Base-by-base conservation (phyloP, 2,888 invertebrate species). In the Cancer borealis region DNA sequence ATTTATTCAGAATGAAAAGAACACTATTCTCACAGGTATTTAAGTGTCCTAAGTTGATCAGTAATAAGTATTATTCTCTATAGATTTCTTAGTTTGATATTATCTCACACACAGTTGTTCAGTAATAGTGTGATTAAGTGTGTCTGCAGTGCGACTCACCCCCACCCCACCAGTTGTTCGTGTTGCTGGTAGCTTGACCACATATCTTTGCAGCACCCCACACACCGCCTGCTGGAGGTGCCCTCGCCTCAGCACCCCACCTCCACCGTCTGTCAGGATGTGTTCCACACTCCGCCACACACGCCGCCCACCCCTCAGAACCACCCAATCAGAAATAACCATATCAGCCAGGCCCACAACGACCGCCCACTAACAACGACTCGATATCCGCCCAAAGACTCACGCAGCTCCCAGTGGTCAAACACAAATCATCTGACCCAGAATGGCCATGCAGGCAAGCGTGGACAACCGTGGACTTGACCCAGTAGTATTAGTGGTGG, bases 231-330 rank as follows among this genome's bases (percentile, higher is more conserved):
- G 79, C 88, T 95, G 91, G 95, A 95, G 92, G 95, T 95, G 39
- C 91, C 95, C 46, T 95, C 95, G 73, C 93, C 95, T 30, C 93
- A 93, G 84, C 93, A 93, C 47, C 95, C 94, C 94, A 39, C 91
- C 91, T 60, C 39, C 87, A 94, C 47, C 94, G 93, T 66, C 88
- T 93, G 93, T 73, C 95, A 95, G 91, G 95, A 95, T 49, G 95
- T 95, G 91, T 95, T 93, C 92, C 95, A 95, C 91, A 95, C 95
- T 54, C 95, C 95, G 73, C 95, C 95, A 60, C 95, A 95, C 93
- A 95, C 93, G 79, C 95, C 95, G 93, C 95, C 95, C 93, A 95
- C 95, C 88, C 95, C 95, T 66, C 95, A 95, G 91, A 95, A 95
- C 87, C 95, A 95, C 95, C 95, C 95, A 84, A 95, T 95, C n/a